These are phyloP conservation scores for Autographa pulchrina DNA, from an alignment of 2,888 invertebrate species.

Conservation along the genomic window DNA sequence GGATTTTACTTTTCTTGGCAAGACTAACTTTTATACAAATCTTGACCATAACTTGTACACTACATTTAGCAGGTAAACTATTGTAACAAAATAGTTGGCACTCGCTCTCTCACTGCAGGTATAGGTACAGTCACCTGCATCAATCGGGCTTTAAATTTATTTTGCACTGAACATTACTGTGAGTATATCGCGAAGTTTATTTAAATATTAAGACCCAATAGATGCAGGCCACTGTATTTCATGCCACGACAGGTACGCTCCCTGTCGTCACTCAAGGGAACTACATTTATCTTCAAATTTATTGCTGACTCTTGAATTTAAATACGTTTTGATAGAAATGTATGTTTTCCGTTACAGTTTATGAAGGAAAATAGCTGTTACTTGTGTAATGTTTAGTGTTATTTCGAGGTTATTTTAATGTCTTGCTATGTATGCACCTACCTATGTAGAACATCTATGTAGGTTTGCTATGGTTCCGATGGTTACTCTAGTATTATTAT, in stretches of 20 bases:
- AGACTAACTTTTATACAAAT: neutral
- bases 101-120: neutral
- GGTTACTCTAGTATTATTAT: too few relatives aligned
- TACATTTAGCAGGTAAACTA: conserved; percentile 14
- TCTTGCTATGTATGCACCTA: neutral
- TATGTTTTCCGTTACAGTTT: conserved; percentile 14
- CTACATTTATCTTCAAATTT: conserved; percentile 40
- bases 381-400: conserved; percentile 6
- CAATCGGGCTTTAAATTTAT: neutral
- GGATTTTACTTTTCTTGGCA: neutral
- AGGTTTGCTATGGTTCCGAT: neutral
- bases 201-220: neutral
- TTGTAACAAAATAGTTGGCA: neutral
- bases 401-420: neutral
- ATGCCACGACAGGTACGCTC: conserved; percentile 27
- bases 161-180: neutral
- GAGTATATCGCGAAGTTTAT: conserved; percentile 20
- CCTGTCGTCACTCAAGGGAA: conserved; percentile 35
- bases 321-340: conserved; percentile 33
- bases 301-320: conserved; percentile 29
- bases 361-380: neutral
- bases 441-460: neutral
- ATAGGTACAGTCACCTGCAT: neutral
- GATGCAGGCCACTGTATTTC: conserved; percentile 16
- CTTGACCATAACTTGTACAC: neutral